Percentiles rank a stretch among this genome's conserved stretches.
These are phyloP conservation scores for Helicoverpa assulta DNA, from an alignment of 2,888 invertebrate genomes.

Conservation along the genomic window DNA sequence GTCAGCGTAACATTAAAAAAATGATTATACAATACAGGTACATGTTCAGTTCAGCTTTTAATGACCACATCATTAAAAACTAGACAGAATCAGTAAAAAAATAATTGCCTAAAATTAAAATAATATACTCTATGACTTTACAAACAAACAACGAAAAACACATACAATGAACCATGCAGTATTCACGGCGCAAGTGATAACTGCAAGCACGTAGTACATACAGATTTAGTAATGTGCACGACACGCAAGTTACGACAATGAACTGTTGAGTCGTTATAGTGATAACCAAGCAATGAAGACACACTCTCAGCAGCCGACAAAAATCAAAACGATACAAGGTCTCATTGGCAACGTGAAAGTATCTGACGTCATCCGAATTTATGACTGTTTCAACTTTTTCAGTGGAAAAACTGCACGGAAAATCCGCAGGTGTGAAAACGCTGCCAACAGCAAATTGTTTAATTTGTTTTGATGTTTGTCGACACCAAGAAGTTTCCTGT, in stretches of 20 bases:
- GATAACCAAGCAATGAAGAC: slow-evolving; percentile 62
- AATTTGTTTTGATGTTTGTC: not conserved
- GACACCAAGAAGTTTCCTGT: slow-evolving; percentile 33
- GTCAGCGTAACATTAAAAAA: not conserved
- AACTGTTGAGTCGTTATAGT: slow-evolving; percentile 21
- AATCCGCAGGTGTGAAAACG: too few species aligned
- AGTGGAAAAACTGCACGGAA: too few species aligned
- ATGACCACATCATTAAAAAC: not conserved
- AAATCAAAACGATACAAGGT: not conserved
- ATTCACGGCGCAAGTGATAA: slow-evolving; percentile 26
- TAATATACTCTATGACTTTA: not conserved
- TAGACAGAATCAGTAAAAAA: not conserved
- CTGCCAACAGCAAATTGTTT: not conserved
- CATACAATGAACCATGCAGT: slow-evolving; percentile 13
- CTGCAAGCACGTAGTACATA: slow-evolving; percentile 55
- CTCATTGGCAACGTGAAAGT: not conserved
- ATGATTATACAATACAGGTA: not conserved
- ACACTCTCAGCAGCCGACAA: not conserved
- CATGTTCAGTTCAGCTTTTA: slow-evolving; percentile 1
- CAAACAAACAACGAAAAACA: slow-evolving; percentile 7
- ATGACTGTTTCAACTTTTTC: not conserved
- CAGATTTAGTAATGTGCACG: slow-evolving; percentile 58
- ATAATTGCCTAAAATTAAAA: slow-evolving; percentile 1
- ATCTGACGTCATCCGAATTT: not conserved
- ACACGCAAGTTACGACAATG: slow-evolving; percentile 56